Base-by-base conservation (phyloP, 2,797 vertebrate genomes). In the Macrochelys suwanniensis region DNA sequence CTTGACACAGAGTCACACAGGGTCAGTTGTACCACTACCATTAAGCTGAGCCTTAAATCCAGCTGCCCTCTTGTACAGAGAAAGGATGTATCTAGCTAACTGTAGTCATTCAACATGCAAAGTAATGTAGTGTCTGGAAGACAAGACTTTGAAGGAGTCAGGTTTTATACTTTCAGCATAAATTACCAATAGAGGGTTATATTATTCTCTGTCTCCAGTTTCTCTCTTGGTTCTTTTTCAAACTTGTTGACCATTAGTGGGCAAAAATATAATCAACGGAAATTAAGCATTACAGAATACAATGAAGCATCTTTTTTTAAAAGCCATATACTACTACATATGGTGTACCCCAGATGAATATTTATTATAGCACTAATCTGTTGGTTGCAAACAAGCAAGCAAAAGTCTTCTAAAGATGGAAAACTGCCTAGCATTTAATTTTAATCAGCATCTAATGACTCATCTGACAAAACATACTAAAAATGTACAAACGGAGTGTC, bases 401-500 rank as follows among this genome's bases (percentile, higher is more conserved):
- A 33, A 65, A 51, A 92, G 56, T 33, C 83, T 83, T 65, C 92
- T 5, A 93, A 97, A 93, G 96, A 96, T 90, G 92, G 96, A 37
- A 68, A 95, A 95, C 89, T 45, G 91, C 89, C 65, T 49, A 68
- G 86, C 84, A 65, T 94, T 93, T 92, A 93, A 94, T 95, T 93
- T 92, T 91, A 92, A 94, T 91, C 91, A 82, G 87, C 88, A 95
- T 57, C 79, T 96, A 87, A 96, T 92, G 94, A 97, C 92, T 88
- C 21, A 94, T 83, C 92, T 96, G 96, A 97, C 95, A 97, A 96
- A 97, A 97, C 95, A 96, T 56, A 96, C 93, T 95, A 95, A 42
- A 71, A 47, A 84, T 15, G 84, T 91, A 96, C 96, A 95, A 93
- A 95, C 1, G 90, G 89, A 53, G 25, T 65, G 94, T 89, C 92